phyloP scores from a whole-genome alignment of 2,888 invertebrate genomes.

The Cheilosia soror region DNA sequence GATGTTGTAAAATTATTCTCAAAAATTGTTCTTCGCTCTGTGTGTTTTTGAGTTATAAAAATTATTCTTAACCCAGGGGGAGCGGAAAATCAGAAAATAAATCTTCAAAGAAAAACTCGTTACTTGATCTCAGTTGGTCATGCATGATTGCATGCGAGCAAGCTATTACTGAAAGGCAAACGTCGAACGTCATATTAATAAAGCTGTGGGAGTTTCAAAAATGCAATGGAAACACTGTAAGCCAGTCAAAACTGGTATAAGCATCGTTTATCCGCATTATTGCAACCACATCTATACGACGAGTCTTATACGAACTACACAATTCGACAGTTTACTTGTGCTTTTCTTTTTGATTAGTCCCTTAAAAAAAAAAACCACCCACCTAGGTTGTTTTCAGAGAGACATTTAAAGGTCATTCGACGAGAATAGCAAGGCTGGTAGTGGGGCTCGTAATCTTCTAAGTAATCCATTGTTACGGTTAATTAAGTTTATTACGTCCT shows the following conservation, averaged over 20 bases:
- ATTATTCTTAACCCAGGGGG: constrained; percentile 7
- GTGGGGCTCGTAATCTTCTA: constrained; percentile 28
- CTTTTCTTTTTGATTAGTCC: constrained; percentile 30
- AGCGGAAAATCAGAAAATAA: not conserved
- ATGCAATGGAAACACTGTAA: too few relatives aligned
- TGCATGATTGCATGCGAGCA: constrained; percentile 64
- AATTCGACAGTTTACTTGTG: constrained; percentile 49
- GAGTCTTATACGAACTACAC: constrained; percentile 26
- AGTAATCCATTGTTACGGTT: constrained; percentile 63
- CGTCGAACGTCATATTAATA: constrained; percentile 52
- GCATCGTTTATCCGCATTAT: constrained; percentile 25
- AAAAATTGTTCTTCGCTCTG: constrained; percentile 17
- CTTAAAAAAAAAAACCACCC: not conserved
- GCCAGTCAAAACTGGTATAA: constrained; percentile 7
- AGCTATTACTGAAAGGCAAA: constrained; percentile 43
- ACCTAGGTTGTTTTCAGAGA: constrained; percentile 7
- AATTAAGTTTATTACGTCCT: constrained; percentile 69
- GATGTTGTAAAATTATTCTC: constrained; percentile 44
- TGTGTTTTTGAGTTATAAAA: constrained; percentile 29
- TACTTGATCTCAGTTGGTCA: constrained; percentile 35
- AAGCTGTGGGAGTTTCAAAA: constrained; percentile 5
- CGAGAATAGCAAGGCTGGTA: not conserved
- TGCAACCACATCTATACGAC: not conserved
- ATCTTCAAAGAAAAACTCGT: constrained; percentile 49
- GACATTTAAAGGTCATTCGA: constrained; percentile 59